These are phyloP conservation scores for Channallabes apus DNA, from an alignment of 2,797 vertebrate species.

Conservation along the genomic window DNA sequence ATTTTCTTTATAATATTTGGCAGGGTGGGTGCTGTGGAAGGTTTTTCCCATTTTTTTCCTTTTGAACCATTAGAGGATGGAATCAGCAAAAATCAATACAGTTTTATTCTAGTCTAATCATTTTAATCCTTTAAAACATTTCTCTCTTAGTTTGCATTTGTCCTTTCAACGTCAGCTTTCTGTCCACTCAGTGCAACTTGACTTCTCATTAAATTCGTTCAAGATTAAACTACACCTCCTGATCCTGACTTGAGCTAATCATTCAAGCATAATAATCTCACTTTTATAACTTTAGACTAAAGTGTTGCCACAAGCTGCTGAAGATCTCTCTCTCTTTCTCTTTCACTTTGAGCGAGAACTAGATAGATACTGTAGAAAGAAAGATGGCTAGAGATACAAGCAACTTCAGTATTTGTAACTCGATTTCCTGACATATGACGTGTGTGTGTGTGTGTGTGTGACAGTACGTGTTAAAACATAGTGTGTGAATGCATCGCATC, in stretches of 20 bases:
- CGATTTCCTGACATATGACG: background rate
- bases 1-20: too few relatives aligned
- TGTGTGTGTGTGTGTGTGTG: background rate
- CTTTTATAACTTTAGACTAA: background rate
- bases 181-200: background rate
- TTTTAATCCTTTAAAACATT: background rate
- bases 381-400: background rate
- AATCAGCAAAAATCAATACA: background rate
- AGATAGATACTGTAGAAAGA: too few relatives aligned
- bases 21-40: too few relatives aligned
- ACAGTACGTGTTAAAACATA: background rate
- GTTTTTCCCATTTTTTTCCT: background rate
- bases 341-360: too few relatives aligned
- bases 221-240: background rate
- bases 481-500: background rate
- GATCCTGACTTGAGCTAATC: background rate
- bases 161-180: background rate
- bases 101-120: background rate
- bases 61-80: background rate
- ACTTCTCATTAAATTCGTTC: background rate
- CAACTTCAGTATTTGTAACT: background rate
- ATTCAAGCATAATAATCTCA: background rate
- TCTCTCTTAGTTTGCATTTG: background rate
- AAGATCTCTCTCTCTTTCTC: background rate
- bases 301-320: background rate